Evolutionary conservation across 2,888 invertebrate species (phyloP).

Genomic region (Rotaria magnacalcarata): DNA sequence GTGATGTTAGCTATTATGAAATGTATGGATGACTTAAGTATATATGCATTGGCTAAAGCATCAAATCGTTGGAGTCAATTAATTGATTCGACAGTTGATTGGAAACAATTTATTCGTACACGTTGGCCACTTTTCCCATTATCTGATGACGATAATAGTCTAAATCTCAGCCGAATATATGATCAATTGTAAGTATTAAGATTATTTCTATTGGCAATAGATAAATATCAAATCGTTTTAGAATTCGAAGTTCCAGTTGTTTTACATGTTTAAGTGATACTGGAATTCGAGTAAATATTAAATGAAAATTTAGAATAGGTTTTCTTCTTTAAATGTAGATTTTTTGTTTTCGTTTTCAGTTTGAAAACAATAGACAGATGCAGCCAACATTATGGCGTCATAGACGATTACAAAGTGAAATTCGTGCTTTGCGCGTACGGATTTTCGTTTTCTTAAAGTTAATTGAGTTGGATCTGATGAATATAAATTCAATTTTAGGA

Average conservation of each 20-base stretch:
- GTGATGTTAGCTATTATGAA: conserved; percentile 7
- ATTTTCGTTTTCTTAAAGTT: neutral
- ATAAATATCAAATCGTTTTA: conserved; percentile 55
- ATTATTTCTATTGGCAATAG: conserved; percentile 42
- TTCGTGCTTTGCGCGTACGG: neutral
- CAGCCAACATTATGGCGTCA: conserved; percentile 72
- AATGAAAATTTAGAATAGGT: neutral
- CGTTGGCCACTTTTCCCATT: conserved; percentile 82
- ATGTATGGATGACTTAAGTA: conserved; percentile 32
- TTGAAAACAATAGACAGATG: conserved; percentile 49
- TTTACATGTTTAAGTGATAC: conserved; percentile 79
- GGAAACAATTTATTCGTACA: conserved; percentile 72
- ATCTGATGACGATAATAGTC: conserved; percentile 69
- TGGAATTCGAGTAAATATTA: conserved; percentile 65
- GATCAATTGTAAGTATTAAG: conserved; percentile 61
- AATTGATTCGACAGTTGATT: conserved; percentile 74
- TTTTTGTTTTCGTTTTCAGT: conserved; percentile 39
- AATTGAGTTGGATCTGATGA: too few relatives aligned
- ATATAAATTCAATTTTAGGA: conserved; percentile 55
- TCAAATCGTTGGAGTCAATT: conserved; percentile 73
- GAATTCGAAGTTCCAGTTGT: conserved; percentile 77
- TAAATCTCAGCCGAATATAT: conserved; percentile 69
- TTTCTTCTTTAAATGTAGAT: neutral
- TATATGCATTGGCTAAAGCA: conserved; percentile 13
- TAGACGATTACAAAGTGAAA: conserved; percentile 73